phyloP scores from a whole-genome alignment of 2,113 vertebrate genomes.

The Rattus rattus region DNA sequence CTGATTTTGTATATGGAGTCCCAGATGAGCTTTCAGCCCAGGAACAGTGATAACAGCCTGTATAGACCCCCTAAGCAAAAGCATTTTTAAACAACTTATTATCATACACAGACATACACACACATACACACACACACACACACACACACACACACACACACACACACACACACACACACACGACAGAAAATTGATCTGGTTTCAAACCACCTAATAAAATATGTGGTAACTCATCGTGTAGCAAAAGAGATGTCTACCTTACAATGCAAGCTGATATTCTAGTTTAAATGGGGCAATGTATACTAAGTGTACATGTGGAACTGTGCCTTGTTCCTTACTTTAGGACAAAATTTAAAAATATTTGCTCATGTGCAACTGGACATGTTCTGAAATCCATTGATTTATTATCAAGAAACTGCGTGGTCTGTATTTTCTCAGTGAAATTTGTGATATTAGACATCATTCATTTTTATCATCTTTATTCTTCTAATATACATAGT shows the following conservation, averaged over 20 bases:
- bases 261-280: not conserved
- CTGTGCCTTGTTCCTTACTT: not conserved
- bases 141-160: not conserved
- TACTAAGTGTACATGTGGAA: not conserved
- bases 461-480: not conserved
- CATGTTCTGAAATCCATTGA: not conserved
- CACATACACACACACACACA: not conserved
- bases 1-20: not conserved
- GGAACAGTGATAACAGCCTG: not conserved
- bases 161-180: not conserved
- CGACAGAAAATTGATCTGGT: not conserved
- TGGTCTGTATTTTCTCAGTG: not conserved
- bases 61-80: not conserved
- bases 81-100: no score
- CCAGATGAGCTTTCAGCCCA: not conserved
- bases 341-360: not conserved
- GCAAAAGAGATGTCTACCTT: not conserved
- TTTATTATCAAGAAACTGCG: not conserved
- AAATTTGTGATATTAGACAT: not conserved
- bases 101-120: not conserved
- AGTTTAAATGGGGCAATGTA: not conserved
- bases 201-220: not conserved
- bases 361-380: not conserved
- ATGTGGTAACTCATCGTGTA: not conserved
- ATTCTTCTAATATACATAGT: not conserved